Evolutionary conservation across 1,140 invertebrate species (phyloP), one percentile per base, ranked within the genome.

Genomic region (Arctopsyche grandis): DNA sequence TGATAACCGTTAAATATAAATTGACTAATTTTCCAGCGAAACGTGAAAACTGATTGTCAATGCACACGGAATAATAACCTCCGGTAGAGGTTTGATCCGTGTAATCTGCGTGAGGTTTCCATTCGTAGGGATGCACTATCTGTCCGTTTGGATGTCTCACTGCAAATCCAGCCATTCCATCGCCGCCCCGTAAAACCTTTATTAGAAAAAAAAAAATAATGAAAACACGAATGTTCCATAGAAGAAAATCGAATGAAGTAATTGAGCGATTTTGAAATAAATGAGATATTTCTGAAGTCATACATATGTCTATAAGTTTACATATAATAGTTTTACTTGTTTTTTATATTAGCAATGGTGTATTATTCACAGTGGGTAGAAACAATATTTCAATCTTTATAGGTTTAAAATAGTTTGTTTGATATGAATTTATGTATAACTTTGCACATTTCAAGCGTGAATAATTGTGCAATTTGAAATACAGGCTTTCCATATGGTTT

Each of bases 21-120:
- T 98, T 98, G 14, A 99, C 94, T 78, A 98, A 86, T 88, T 98
- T 98, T 10, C 93, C 93, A 29, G 96, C 94, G 89, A 97, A 98
- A 84, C 95, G 90, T 7, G 96, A 97, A 84, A 97, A 97, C 83
- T 97, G 95, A 88, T 99, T 99, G 86, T 98, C 96, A 75, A 99
- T 93, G 86, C 97, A 99, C 21, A 98, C 93, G n/a, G 93, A 93
- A 84, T 98, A 98, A 84, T 96, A 97, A 7, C 95, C 96, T 63
- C 95, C 95, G 0, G 90, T 88, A 3, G 92, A 91, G 0, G 91
- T 89, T 83, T 93, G 91, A 84, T 97, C 96, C 77, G 97, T 95
- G 84, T 97, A 97, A 85, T 97, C 96, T 0, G 94, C 92, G 80
- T 91, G 94, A 0, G 94, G 87, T 85, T 93, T 92, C 96, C 96